Evolutionary conservation across 2,888 invertebrate genomes (phyloP).

Genomic region (Timema cristinae): DNA sequence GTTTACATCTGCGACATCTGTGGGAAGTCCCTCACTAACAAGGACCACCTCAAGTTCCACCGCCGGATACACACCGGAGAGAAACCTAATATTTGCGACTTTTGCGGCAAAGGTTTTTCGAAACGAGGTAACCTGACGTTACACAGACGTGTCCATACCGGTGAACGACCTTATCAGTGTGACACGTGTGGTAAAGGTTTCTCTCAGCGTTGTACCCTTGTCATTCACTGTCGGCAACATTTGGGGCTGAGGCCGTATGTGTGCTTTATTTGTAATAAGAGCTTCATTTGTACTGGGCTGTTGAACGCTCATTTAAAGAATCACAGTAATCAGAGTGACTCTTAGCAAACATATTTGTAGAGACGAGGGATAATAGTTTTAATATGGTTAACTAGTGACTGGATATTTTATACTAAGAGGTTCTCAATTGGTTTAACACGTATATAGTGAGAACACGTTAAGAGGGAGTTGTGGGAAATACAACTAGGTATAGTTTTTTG

Average conservation of each 20-base stretch:
- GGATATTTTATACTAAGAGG: too few relatives aligned
- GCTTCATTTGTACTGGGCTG: constrained; percentile 47
- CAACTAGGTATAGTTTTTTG: too few relatives aligned
- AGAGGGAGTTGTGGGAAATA: too few relatives aligned
- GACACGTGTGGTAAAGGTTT: constrained; percentile 50
- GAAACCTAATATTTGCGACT: constrained; percentile 35
- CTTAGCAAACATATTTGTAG: too few relatives aligned
- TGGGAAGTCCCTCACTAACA: constrained; percentile 32
- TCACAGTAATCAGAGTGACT: constrained; percentile 5
- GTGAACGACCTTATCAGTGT: constrained; percentile 50
- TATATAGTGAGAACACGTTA: too few relatives aligned
- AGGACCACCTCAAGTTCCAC: constrained; percentile 36
- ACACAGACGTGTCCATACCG: constrained; percentile 49
- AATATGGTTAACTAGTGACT: too few relatives aligned
- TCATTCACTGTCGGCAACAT: constrained; percentile 49
- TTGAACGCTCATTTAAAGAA: constrained; percentile 43
- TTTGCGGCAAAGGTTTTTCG: constrained; percentile 38
- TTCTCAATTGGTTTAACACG: too few relatives aligned
- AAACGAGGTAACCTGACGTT: constrained; percentile 46
- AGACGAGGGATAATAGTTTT: too few relatives aligned
- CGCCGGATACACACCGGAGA: constrained; percentile 37
- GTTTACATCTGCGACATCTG: constrained; percentile 28
- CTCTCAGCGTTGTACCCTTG: constrained; percentile 50
- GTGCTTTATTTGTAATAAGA: constrained; percentile 45
- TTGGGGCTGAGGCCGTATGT: constrained; percentile 48